Evolutionary conservation across 1,140 invertebrate species (phyloP).

Genomic region (Bombyx mandarina): DNA sequence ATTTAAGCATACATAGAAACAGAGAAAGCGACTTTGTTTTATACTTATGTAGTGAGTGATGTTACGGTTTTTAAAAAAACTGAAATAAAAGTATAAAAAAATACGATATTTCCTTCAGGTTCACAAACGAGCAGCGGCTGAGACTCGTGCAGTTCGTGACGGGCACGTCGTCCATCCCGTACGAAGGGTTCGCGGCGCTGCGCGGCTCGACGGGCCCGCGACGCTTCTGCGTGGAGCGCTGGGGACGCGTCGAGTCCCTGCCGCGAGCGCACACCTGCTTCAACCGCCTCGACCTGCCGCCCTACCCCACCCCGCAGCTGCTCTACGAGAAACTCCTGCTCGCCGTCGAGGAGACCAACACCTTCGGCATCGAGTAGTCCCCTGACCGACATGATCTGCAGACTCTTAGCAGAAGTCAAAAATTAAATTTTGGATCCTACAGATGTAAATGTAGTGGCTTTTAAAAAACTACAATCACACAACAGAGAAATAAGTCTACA

Average conservation of each 20-base stretch:
- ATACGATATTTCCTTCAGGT: slow-evolving; percentile 66
- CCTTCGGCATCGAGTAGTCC: slow-evolving; percentile 95
- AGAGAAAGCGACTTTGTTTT: too few relatives aligned
- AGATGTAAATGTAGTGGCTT: too few relatives aligned
- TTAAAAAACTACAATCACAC: too few relatives aligned
- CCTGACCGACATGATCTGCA: neutral
- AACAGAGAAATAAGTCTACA: too few relatives aligned
- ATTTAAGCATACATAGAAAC: too few relatives aligned
- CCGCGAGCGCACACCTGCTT: slow-evolving; percentile 98
- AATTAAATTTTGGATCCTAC: neutral
- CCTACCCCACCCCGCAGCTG: slow-evolving; percentile 93
- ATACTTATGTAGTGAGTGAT: too few relatives aligned
- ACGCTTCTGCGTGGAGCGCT: slow-evolving; percentile 98
- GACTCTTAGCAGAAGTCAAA: neutral
- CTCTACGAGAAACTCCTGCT: slow-evolving; percentile 94
- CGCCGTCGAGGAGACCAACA: slow-evolving; percentile 97
- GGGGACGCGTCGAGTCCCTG: slow-evolving; percentile 94
- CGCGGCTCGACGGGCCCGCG: slow-evolving; percentile 95
- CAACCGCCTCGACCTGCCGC: slow-evolving; percentile 95
- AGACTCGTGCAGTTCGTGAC: slow-evolving; percentile 96
- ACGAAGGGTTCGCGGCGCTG: slow-evolving; percentile 95
- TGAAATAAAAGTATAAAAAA: too few relatives aligned
- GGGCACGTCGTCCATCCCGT: slow-evolving; percentile 96
- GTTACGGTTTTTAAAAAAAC: too few relatives aligned
- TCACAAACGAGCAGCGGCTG: slow-evolving; percentile 94